Evolutionary conservation across 2,888 invertebrate species (phyloP).

Genomic region (Pharmacophagus antenor): DNA sequence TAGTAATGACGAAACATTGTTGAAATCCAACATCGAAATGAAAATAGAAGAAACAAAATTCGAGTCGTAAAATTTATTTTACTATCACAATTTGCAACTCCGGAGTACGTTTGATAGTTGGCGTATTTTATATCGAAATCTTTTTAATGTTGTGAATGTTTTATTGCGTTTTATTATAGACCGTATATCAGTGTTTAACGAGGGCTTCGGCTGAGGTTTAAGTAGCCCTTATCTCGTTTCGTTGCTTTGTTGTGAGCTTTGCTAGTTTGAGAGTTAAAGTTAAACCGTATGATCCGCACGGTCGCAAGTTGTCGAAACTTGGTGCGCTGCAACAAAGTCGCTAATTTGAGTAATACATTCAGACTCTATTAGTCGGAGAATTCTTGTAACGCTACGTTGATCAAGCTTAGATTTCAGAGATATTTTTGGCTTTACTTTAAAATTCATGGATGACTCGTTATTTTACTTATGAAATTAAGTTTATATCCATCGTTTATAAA

Average conservation of each 20-base stretch:
- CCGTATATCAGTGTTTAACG: conserved; percentile 77
- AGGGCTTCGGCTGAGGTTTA: conserved; percentile 58
- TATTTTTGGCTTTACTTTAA: not conserved
- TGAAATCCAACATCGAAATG: conserved; percentile 55
- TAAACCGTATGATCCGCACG: conserved; percentile 22
- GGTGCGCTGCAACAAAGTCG: conserved; percentile 14
- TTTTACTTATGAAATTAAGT: no score
- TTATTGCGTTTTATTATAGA: conserved; percentile 76
- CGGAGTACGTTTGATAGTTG: conserved; percentile 65
- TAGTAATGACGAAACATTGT: conserved; percentile 43
- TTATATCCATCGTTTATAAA: no score
- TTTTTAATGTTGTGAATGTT: conserved; percentile 78
- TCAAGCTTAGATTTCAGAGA: conserved; percentile 8
- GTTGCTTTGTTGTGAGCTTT: conserved; percentile 65
- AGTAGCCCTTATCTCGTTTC: conserved; percentile 72
- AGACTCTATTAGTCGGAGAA: conserved; percentile 3
- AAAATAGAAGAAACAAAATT: conserved; percentile 58
- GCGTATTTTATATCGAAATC: conserved; percentile 71
- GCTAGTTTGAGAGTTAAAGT: conserved; percentile 41
- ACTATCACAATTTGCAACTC: conserved; percentile 59
- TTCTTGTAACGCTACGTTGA: not conserved
- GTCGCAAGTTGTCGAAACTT: conserved; percentile 17
- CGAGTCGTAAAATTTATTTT: conserved; percentile 68
- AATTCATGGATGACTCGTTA: not conserved
- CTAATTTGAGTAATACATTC: conserved; percentile 20